phyloP scores from a whole-genome alignment of 2,888 invertebrate species.

The Girardia tigrina region DNA sequence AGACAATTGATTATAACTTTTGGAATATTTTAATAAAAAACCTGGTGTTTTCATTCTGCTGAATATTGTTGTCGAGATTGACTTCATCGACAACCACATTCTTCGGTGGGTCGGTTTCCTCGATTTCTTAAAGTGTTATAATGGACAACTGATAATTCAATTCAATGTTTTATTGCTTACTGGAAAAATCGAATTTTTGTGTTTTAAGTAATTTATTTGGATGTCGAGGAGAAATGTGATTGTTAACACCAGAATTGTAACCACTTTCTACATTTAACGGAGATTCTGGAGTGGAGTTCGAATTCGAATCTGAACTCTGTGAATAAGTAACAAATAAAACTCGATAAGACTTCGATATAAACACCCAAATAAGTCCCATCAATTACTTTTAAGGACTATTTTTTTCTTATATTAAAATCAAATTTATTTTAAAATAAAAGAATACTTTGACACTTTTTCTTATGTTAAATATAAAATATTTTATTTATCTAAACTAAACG shows the following conservation, averaged over 20 bases:
- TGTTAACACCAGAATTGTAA: background rate
- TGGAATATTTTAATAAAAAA: background rate
- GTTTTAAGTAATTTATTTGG: background rate
- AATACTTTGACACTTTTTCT: too few relatives aligned
- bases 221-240: slow-evolving; percentile 13
- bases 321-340: background rate
- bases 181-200: background rate
- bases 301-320: slow-evolving; percentile 34
- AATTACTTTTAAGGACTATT: too few relatives aligned
- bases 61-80: background rate
- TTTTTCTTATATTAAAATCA: too few relatives aligned
- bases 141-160: background rate
- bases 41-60: background rate
- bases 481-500: too few relatives aligned
- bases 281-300: slow-evolving; percentile 33
- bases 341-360: too few relatives aligned
- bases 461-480: too few relatives aligned
- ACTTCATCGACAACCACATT: background rate
- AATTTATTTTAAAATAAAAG: too few relatives aligned
- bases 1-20: background rate
- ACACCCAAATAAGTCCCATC: too few relatives aligned
- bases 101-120: background rate
- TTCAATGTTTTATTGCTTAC: background rate
- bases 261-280: slow-evolving; percentile 26
- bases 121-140: background rate